Base-by-base conservation (phyloP, 2,888 invertebrate species). In the Aphidius colemani region DNA sequence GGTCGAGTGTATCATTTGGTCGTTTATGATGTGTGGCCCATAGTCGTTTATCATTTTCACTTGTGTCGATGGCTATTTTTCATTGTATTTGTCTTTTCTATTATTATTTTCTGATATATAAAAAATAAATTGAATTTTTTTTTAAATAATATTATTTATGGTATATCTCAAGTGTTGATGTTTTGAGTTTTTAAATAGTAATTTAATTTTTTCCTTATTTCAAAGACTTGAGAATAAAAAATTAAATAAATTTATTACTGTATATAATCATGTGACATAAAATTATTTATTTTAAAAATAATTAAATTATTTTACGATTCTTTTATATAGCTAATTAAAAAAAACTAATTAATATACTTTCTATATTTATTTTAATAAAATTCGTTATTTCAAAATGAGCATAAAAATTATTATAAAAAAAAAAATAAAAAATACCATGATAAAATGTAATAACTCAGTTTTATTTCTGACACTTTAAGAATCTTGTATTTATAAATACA, bases 1-100 rank as follows among this genome's bases (percentile, higher is more conserved):
- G 41, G 48, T 66, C 66, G 75, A 77, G 76, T 78, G 77, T 79
- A 79, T 79, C 80, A 78, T 79, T 79, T 72, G 74, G 72, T 73
- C 78, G 77, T 79, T 79, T 78, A 76, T 73, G 75, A 75, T 61
- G 55, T 55, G 55, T 64, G 62, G 71, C 72, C 72, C 67, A 71
- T 69, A 74, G 71, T 79, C 79, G 77, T 80, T 80, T 75, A 80
- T 80, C 79, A 79, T 78, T 75, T 65, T 57, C 53, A 30, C 48
- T 58, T 61, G 44, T 56, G 60, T 62, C 64, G 45, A 50, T 61
- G 50, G 53, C 49, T 43, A 18, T 65, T 46, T 53, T 57, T 60
- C 60, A 60, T 60, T 39, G 59, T 9, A 51, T 50, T 44, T 45
- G 41, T 44, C 43, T 43, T 43, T 44, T 59, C 44, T 45, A 9